Evolutionary conservation across 2,113 vertebrate species (phyloP), one percentile per base, ranked within the genome.

Genomic region (Grammomys surdaster): DNA sequence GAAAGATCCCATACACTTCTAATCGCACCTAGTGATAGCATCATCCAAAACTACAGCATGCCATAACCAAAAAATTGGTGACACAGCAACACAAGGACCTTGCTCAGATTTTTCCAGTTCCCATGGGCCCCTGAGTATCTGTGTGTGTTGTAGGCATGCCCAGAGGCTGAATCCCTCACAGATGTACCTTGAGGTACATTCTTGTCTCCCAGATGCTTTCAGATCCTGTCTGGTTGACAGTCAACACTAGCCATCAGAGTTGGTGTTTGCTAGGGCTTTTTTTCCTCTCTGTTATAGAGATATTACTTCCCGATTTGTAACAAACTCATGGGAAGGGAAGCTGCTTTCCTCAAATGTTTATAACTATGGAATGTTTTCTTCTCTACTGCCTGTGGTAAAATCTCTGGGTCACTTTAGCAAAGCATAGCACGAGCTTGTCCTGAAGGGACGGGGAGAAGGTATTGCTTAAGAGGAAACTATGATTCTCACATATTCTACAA

Each of bases 331-430:
- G 84, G 36, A 3, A 5, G 16, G 46, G 67, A 13, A 7, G 73
- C 2, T 72, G 26, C 7, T 88, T 89, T 91, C 46, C 60, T 58
- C 94, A 46, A 58, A 6, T 33, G 82, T 87, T 36, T 36, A 28
- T 82, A 89, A 91, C 9, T 60, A 31, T 69, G 22, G 11, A 75
- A 12, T 48, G 69, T 88, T 81, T 90, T 88, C 75, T 88, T 94
- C 17, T 31, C 20, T 28, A 24, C 19, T 76, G 28, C 69, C 46
- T 89, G 24, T 77, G 54, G 76, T 28, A 58, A 56, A 75, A 24
- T 82, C 72, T 77, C 60, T 89, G 67, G 28, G 33, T 11, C 51
- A 33, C 46, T 33, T 69, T 17, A 28, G 33, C 17, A 86, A 81
- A 91, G n/a, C 76, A 92, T 43, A 89, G 82, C 77, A 33, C 80